Percentiles rank a stretch among this genome's conserved stretches.
Evolutionary conservation across 2,888 invertebrate species (phyloP).

Genomic region (Dioctria linearis): DNA sequence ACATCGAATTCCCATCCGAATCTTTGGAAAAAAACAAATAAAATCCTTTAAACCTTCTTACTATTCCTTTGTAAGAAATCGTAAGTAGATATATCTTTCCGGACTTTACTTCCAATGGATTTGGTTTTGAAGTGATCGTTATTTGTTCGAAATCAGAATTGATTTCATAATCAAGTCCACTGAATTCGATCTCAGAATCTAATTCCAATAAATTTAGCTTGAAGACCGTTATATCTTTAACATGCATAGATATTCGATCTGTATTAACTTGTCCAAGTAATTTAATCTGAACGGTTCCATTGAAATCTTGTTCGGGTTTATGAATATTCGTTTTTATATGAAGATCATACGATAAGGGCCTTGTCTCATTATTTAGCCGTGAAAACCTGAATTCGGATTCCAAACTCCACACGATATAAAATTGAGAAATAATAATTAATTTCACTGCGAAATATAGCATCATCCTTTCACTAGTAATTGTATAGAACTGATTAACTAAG

Average conservation of each 20-base stretch:
- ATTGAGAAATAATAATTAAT: no score
- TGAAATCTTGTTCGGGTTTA: not conserved
- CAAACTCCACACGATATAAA: no score
- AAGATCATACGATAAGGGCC: constrained; percentile 23
- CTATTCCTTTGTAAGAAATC: constrained; percentile 73
- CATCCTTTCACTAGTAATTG: no score
- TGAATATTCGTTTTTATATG: constrained; percentile 21
- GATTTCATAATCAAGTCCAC: not conserved
- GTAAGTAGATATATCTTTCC: constrained; percentile 65
- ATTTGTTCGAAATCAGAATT: not conserved
- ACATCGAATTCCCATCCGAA: constrained; percentile 66
- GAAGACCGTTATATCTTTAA: not conserved
- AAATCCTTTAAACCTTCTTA: constrained; percentile 75
- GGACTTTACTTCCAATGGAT: constrained; percentile 54
- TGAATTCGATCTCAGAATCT: not conserved
- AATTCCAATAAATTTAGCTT: constrained; percentile 17
- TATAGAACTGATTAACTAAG: no score
- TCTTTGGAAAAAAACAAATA: constrained; percentile 74
- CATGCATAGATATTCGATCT: constrained; percentile 8
- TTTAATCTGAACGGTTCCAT: constrained; percentile 12
- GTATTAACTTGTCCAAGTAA: not conserved
- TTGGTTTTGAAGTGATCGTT: not conserved
- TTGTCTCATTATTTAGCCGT: not conserved
- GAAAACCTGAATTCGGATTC: no score
- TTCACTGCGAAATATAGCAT: no score